Evolutionary conservation across 2,113 vertebrate species (phyloP), one percentile per base, ranked within the genome.

Genomic region (Mastomys coucha): DNA sequence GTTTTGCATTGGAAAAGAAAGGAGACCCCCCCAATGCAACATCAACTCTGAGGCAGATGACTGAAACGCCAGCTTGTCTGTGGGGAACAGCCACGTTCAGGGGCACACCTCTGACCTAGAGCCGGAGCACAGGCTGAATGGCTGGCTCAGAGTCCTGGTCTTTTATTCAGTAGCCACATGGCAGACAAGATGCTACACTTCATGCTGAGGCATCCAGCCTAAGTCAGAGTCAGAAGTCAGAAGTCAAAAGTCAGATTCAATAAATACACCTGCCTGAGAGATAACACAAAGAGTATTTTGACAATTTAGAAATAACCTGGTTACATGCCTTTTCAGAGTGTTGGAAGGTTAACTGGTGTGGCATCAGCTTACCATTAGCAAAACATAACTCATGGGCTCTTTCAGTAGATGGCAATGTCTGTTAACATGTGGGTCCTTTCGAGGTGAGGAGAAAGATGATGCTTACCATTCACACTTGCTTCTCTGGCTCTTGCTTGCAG

Each of bases 401-500:
- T 14, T 5, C 3, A 1, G 69, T 39, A 19, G 26, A 26, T 19
- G 4, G 22, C 16, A 45, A 1, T 11, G 7, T 36, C 19, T 67
- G 5, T 89, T 75, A 65, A 69, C 81, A n/a, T 13, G 5, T 39
- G 0, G 31, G 94, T 31, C 3, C 22, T 0, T 96, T 1, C 3
- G 0, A 19, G 9, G 42, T 97, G 78, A 8, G 12, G 53, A 45
- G 9, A 7, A 86, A 22, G 33, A 8, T 33, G 17, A 14, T 24
- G 24, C 11, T 73, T 9, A 49, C 1, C 33, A 8, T 91, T 98
- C 87, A 93, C 89, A 0, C 88, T 95, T 86, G n/a, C 87, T 78
- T 95, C 93, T 91, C 95, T 90, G 39, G 77, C 89, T 98, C n/a
- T 93, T 95, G 93, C 95, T 98, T 94, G n/a, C 98, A 99, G 99